Percentiles rank a stretch among this genome's conserved stretches.
Evolutionary conservation across 2,797 vertebrate genomes (phyloP).

Genomic region (Oceanodroma leucorhoa): DNA sequence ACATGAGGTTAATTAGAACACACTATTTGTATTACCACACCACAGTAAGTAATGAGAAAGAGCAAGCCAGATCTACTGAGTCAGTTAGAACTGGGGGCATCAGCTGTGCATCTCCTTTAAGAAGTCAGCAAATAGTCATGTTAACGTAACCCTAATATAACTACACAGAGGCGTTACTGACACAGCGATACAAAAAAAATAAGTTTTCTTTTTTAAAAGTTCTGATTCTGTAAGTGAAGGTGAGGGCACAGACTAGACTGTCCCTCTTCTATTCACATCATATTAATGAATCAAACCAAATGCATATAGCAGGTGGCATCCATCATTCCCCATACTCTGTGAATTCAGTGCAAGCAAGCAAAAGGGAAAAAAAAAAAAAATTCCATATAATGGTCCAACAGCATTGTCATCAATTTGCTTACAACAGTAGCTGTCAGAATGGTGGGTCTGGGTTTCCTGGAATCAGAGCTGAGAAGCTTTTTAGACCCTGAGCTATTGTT

Average conservation of each 20-base stretch:
- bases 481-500: conserved; percentile 1
- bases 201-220: background rate
- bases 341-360: background rate
- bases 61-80: background rate
- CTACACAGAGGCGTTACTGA: background rate
- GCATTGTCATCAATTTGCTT: background rate
- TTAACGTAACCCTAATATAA: background rate
- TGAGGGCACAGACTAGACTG: background rate
- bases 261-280: background rate
- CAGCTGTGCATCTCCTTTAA: background rate
- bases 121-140: background rate
- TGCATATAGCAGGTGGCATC: background rate
- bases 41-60: background rate
- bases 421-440: background rate
- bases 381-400: background rate
- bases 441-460: background rate
- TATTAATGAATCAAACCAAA: background rate
- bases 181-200: background rate
- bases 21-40: background rate
- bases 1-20: background rate
- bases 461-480: conserved; percentile 1
- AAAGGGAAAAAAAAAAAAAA: background rate
- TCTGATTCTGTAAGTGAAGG: background rate
- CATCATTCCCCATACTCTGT: background rate
- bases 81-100: background rate